Base-by-base conservation (phyloP, 1,140 invertebrate species). In the Anagrus nilaparvatae region DNA sequence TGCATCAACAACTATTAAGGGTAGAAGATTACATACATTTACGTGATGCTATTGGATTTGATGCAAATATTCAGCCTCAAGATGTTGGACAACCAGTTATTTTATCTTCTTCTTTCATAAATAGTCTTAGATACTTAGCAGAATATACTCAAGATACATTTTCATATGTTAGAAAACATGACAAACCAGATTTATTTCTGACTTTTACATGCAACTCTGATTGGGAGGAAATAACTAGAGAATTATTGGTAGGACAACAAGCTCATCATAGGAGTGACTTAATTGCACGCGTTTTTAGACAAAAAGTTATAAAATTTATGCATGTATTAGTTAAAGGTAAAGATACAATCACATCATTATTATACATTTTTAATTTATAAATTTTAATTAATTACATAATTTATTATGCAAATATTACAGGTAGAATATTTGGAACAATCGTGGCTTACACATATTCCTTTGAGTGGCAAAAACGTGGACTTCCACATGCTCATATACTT, bases 1-100 rank as follows among this genome's bases (percentile, higher is more conserved):
- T 54, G 6, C 65, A 73, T 55, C 69, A 76, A 55, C 52, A 38
- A 13, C 58, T 67, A 48, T 48, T 74, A n/a, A 51, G 67, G 38
- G 53, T 52, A 14, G 67, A 73, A 48, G 47, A 61, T 16, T 73
- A 74, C 45, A 55, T 65, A 40, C 62, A 66, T 40, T n/a, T 48
- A 14, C 27, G 36, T 24, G 34, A 37, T 16, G 34, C 30, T 43
- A 25, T 34, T 24, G 48, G 28, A n/a, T 30, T 10, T 17, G 46
- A 52, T 38, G 50, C 17, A 12, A 44, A 47, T 44, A 12, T 29
- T 29, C 9, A 29, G n/a, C 39, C 56, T 31, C 51, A 50, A 41
- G 48, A 64, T 52, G 16, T 66, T 29, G 63, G 64, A 27, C 41
- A 52, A 47, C 44, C 54, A 40, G 46, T 61, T 0, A 69, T 71